Conservation (phyloP, 2,888 invertebrate species). For the Platypus cylindrus region DNA sequence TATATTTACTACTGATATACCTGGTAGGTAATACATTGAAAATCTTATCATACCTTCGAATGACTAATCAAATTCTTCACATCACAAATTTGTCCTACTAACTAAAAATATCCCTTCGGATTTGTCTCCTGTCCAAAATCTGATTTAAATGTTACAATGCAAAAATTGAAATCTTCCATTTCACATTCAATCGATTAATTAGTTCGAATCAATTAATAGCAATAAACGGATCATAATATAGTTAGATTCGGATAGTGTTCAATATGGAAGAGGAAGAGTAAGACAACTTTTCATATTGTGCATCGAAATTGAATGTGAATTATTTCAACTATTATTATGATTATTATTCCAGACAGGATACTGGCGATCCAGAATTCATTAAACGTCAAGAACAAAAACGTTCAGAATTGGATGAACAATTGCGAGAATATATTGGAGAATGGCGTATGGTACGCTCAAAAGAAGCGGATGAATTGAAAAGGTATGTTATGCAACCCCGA, state of each 20-base stretch:
- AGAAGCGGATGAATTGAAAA: constrained; percentile 89
- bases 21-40: constrained; percentile 4
- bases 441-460: constrained; percentile 91
- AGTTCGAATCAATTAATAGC: constrained; percentile 9
- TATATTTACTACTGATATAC: too few species aligned
- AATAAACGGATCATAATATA: too few species aligned
- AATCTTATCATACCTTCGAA: too few species aligned
- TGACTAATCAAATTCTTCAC: too few species aligned
- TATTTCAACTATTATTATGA: not conserved
- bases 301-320: too few species aligned
- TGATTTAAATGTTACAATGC: too few species aligned
- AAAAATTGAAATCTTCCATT: too few species aligned
- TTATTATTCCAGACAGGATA: constrained; percentile 45
- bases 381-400: constrained; percentile 93
- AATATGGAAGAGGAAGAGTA: constrained; percentile 14
- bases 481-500: constrained; percentile 6
- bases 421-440: constrained; percentile 91
- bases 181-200: too few species aligned
- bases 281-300: too few species aligned
- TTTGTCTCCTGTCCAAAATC: constrained; percentile 11
- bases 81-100: constrained; percentile 7
- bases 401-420: constrained; percentile 88
- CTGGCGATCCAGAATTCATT: constrained; percentile 84
- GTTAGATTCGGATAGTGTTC: too few species aligned
- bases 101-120: constrained; percentile 7